phyloP scores from a whole-genome alignment of 2,888 invertebrate species.

The Crematogaster levior region DNA sequence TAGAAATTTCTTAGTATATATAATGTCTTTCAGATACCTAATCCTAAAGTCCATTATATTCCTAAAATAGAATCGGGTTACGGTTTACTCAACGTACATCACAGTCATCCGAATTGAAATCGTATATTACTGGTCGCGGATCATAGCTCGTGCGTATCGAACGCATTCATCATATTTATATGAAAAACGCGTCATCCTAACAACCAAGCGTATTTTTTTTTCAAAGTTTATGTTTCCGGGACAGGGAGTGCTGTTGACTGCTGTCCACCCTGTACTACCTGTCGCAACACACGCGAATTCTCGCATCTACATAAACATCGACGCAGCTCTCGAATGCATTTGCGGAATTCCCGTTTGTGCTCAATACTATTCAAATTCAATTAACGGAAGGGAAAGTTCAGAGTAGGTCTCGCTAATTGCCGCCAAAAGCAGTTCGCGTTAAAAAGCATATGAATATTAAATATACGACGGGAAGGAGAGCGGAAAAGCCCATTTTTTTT shows the following conservation, averaged over 20 bases:
- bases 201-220: conserved; percentile 19
- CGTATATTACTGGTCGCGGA: conserved; percentile 16
- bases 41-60: not conserved
- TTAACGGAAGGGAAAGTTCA: conserved; percentile 1
- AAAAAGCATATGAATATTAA: conserved; percentile 42
- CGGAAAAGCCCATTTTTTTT: not conserved
- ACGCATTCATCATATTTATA: conserved; percentile 39
- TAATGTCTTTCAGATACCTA: not conserved
- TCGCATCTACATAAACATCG: conserved; percentile 33
- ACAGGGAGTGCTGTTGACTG: conserved; percentile 18
- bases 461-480: not conserved
- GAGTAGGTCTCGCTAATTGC: not conserved
- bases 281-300: conserved; percentile 24
- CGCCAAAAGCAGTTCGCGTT: not conserved
- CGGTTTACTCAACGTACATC: conserved; percentile 1
- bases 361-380: conserved; percentile 31
- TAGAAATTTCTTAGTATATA: too few species aligned
- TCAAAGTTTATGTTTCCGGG: conserved; percentile 11
- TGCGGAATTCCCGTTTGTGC: conserved; percentile 7
- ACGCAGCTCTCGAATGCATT: conserved; percentile 19
- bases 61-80: conserved; percentile 9
- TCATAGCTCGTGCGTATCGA: conserved; percentile 17
- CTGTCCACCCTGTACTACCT: conserved; percentile 9
- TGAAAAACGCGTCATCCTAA: conserved; percentile 23
- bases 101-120: conserved; percentile 34